phyloP scores from a whole-genome alignment of 2,113 vertebrate species.

The Aptenodytes patagonicus region DNA sequence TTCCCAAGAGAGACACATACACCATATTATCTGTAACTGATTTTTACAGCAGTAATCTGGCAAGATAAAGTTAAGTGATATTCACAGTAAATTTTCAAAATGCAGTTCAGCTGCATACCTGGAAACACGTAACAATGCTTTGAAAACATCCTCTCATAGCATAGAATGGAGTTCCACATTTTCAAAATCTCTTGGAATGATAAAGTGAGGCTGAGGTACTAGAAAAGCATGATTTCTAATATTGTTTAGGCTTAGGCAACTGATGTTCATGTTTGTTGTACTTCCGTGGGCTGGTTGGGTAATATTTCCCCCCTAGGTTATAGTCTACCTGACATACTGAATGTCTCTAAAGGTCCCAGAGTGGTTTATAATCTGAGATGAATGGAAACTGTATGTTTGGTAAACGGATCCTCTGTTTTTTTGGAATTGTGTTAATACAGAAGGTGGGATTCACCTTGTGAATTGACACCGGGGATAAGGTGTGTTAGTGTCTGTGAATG shows the following conservation, averaged over 20 bases:
- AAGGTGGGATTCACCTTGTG: background rate
- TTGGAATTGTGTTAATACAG: background rate
- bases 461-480: background rate
- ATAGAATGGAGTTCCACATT: background rate
- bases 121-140: background rate
- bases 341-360: background rate
- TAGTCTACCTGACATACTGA: background rate
- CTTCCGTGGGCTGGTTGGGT: background rate
- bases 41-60: background rate
- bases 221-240: background rate
- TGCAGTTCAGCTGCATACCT: background rate
- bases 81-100: background rate
- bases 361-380: background rate
- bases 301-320: background rate
- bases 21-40: background rate
- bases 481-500: background rate
- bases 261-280: background rate
- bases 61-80: background rate
- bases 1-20: background rate
- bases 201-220: background rate
- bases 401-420: background rate
- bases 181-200: background rate
- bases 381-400: background rate
- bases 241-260: background rate
- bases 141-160: background rate